Evolutionary conservation across 2,888 invertebrate genomes (phyloP).

Genomic region (Torymus aiolomorphi): DNA sequence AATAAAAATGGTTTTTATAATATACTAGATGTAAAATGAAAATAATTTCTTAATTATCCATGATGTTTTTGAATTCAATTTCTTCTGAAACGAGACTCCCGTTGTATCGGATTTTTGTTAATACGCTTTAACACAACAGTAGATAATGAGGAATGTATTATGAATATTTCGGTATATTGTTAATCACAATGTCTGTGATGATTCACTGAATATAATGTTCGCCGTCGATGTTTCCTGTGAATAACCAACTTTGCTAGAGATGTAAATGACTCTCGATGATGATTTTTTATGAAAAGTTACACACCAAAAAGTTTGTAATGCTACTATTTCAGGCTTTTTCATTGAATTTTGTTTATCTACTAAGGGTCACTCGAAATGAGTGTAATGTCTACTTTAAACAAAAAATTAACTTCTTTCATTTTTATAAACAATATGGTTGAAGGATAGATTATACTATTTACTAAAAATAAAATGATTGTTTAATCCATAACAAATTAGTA

Average conservation of each 20-base stretch:
- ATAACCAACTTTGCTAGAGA: constrained; percentile 14
- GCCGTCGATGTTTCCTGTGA: not conserved
- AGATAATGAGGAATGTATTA: constrained; percentile 2
- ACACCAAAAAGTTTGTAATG: not conserved
- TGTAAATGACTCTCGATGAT: constrained; percentile 24
- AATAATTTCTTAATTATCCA: too few species aligned
- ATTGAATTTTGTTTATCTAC: too few species aligned
- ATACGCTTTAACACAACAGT: constrained; percentile 47
- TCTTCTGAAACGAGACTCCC: constrained; percentile 10
- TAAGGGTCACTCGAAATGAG: too few species aligned
- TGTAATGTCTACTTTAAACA: too few species aligned
- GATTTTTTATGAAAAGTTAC: constrained; percentile 8
- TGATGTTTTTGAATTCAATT: constrained; percentile 8
- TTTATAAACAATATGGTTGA: too few species aligned
- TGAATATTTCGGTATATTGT: constrained; percentile 26
- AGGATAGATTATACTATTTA: too few species aligned
- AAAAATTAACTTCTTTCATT: too few species aligned
- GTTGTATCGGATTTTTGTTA: constrained; percentile 39
- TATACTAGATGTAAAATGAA: not conserved
- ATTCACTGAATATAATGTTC: not conserved
- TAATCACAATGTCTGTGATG: constrained; percentile 47
- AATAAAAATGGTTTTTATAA: not conserved
- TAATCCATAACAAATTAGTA: too few species aligned
- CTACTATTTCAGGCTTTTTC: not conserved
- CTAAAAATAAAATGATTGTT: too few species aligned